Evolutionary conservation across 2,797 vertebrate species (phyloP).

Genomic region (Phoeniculus purpureus): DNA sequence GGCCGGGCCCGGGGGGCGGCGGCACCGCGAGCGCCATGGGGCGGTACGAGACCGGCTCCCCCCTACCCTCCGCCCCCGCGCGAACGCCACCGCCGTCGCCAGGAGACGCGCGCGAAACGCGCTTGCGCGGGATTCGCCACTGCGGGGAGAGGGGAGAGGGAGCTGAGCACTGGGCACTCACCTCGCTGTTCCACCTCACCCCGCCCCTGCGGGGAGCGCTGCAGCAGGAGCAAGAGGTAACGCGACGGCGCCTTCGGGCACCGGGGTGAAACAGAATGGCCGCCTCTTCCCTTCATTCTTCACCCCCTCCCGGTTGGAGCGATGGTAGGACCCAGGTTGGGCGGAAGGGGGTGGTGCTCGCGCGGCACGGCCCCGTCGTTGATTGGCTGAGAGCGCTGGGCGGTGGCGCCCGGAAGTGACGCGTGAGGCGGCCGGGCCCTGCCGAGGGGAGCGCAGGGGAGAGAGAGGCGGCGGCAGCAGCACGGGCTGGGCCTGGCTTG

Average conservation of each 20-base stretch:
- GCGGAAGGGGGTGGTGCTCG: no score
- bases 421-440: neutral
- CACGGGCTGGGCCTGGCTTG: neutral
- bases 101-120: neutral
- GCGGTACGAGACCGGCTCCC: no score
- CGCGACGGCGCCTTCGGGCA: neutral
- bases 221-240: no score
- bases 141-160: neutral
- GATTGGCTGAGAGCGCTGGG: neutral
- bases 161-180: no score
- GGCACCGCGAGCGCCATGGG: neutral
- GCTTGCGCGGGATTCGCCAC: neutral
- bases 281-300: no score
- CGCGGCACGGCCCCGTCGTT: neutral
- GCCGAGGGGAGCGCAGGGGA: neutral
- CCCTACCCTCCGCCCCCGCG: neutral
- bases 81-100: neutral
- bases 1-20: neutral
- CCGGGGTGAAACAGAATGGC: rapidly evolving
- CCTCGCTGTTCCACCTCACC: neutral
- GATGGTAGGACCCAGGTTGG: no score
- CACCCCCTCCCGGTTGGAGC: no score
- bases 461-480: neutral
- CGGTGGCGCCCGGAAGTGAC: neutral
- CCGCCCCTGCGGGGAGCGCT: no score